Base-by-base conservation (phyloP, 1,140 invertebrate genomes). In the Maniola jurtina region DNA sequence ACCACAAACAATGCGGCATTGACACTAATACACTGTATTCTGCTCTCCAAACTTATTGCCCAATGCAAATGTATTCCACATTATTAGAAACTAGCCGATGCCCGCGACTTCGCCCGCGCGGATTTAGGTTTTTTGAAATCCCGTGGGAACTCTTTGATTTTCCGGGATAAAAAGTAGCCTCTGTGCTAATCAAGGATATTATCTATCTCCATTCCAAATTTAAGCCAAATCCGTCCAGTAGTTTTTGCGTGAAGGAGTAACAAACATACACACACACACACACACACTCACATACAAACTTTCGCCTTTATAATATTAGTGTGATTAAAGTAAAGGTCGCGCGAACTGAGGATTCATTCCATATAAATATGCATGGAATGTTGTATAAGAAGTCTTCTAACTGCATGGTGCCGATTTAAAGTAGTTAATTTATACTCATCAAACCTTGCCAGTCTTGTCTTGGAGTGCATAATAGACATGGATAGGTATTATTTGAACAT, bases 11-110 rank as follows among this genome's bases (percentile, higher is more conserved):
- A 71, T 77, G 67, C 79, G 80, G 80, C 81, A 85, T 76, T 85
- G 83, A 83, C 83, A 83, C 77, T 71, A 85, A 83, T 83, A 80
- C 52, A 74, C 65, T 65, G 73, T 73, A 70, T 75, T 74, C 72
- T 71, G 73, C 66, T 73, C 72, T 68, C 65, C 71, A 52, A 79
- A 73, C 68, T 71, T 73, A 77, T 72, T 71, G 65, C 71, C 61
- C 35, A 70, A 76, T 74, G 70, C 68, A 71, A 70, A 75, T 76
- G 61, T 68, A 71, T 67, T 73, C 58, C 36, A 65, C 42, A 71
- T 73, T 62, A 74, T 70, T 64, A 61, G 59, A 68, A 73, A 67
- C 25, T 25, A 25, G 25, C 1, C 4, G 25, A 25, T 25, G 1
- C 25, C 25, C 25, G 25, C 25, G 25, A 25, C 25, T 1, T 25